Evolutionary conservation across 2,113 vertebrate species (phyloP), one percentile per base, ranked within the genome.

Genomic region (Aptenodytes forsteri): DNA sequence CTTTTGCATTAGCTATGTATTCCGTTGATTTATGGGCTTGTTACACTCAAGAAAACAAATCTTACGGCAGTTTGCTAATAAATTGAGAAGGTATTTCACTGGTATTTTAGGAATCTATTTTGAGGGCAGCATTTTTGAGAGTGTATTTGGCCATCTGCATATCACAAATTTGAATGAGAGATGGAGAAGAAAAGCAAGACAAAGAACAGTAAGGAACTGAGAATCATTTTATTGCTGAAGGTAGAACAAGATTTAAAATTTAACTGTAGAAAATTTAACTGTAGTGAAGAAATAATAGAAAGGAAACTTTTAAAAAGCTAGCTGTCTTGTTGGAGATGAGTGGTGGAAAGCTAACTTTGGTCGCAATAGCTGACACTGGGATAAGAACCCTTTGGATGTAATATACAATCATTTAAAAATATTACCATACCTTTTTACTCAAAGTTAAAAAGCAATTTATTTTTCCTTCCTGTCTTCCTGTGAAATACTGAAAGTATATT

Each of bases 21-120:
- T 36, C 36, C 36, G 36, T 36, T 36, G 36, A 36, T 36, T 36
- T 36, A 36, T 36, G 36, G 36, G 36, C 36, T 36, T 36, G 36
- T 36, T 36, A 36, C 36, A 36, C 36, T 36, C 83, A 80, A 71
- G 80, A 94, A 96, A 84, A 81, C 64, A 95, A 89, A 71, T 85
- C 25, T 85, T 67, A 59, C 0, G 4, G 42, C 55, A 58, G 50
- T 88, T 89, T 61, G 13, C 38, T 93, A 83, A 75, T 78, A 96
- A 83, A 89, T 89, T 30, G 64, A 85, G 38, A 90, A 79, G 78
- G 38, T 82, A 72, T 95, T 97, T 94, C 76, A 87, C 59, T 90
- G 83, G 47, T 94, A 97, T 92, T 97, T 97, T 89, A 95, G 90
- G 80, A 94, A 54, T 96, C 95, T 96, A 73, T 96, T 98, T 97